phyloP scores from a whole-genome alignment of 2,113 vertebrate genomes.

The Camelus dromedarius region DNA sequence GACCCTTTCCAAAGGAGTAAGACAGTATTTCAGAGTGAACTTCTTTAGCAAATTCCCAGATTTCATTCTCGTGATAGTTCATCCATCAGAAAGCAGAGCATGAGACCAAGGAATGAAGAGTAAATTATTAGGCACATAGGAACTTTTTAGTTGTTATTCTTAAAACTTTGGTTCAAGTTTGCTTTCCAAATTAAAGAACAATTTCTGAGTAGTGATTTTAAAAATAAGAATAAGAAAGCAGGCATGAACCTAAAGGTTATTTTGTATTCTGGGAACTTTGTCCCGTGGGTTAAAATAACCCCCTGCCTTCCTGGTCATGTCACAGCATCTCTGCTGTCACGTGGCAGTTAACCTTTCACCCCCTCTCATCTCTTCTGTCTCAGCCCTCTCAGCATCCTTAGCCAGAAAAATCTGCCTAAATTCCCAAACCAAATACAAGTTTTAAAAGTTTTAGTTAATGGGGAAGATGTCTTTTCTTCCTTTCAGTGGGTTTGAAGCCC shows the following conservation, averaged over 20 bases:
- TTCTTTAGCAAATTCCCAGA: neutral
- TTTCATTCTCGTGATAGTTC: neutral
- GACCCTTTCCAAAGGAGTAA: neutral
- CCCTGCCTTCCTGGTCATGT: neutral
- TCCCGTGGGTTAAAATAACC: neutral
- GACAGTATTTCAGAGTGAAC: neutral
- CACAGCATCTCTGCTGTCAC: accelerated
- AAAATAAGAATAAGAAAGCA: neutral
- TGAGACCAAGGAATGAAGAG: neutral
- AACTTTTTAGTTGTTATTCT: neutral
- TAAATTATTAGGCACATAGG: neutral
- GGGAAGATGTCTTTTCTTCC: neutral
- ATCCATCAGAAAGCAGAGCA: neutral
- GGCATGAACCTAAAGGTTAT: neutral
- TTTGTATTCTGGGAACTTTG: neutral
- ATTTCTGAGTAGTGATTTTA: neutral
- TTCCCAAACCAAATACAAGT: neutral
- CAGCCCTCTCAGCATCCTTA: neutral
- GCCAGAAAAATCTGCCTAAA: neutral
- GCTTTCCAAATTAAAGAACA: neutral
- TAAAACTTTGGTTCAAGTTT: neutral
- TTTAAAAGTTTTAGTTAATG: neutral
- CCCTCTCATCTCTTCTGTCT: neutral
- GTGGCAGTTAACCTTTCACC: accelerated
- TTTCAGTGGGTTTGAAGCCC: neutral